Evolutionary conservation across 2,113 vertebrate genomes (phyloP).

Genomic region (Ariopsis seemanni): DNA sequence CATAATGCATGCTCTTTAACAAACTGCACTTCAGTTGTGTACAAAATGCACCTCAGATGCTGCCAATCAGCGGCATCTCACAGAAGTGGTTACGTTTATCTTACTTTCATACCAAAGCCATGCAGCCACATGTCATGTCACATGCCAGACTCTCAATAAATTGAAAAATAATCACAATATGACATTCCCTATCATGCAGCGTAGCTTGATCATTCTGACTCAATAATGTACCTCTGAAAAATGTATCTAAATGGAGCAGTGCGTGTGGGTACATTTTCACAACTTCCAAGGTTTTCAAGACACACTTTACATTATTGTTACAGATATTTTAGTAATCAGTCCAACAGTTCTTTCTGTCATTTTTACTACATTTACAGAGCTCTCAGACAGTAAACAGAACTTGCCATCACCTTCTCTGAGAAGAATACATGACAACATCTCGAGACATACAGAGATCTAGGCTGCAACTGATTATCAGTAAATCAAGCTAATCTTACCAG

Average conservation of each 20-base stretch:
- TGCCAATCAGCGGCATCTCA: neutral
- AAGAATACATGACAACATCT: neutral
- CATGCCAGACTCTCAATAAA: neutral
- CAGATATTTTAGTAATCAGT: neutral
- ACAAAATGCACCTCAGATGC: neutral
- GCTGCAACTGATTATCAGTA: neutral
- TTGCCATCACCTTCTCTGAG: neutral
- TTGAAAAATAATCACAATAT: neutral
- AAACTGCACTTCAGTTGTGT: neutral
- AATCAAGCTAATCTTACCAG: neutral
- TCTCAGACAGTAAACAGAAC: neutral
- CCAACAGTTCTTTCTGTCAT: neutral
- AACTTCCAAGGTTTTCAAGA: neutral
- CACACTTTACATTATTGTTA: neutral
- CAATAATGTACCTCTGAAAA: neutral
- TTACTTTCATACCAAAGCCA: neutral
- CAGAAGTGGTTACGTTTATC: neutral
- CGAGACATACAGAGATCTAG: neutral
- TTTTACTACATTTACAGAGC: neutral
- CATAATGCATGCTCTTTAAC: neutral
- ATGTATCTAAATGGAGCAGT: no score
- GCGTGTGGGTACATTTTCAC: neutral
- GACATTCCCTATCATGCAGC: neutral
- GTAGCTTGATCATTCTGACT: neutral
- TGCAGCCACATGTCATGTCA: neutral